Base-by-base conservation (phyloP, 2,888 invertebrate genomes). In the Pocota personata region DNA sequence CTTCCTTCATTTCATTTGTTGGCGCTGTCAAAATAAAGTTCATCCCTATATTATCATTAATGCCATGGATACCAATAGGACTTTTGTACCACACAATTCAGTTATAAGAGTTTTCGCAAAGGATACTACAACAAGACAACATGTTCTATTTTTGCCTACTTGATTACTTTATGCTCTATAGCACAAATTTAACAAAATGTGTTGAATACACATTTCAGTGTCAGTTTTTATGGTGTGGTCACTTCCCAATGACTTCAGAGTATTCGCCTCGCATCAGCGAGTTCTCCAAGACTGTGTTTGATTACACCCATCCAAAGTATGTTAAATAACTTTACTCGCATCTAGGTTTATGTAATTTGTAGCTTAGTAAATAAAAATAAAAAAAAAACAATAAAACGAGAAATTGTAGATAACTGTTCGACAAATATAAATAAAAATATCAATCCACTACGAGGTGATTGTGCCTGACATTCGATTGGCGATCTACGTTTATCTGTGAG, bases 381-480 rank as follows among this genome's bases (percentile, higher is more conserved):
- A 62, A 12, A 62, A 52, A 52, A 32, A 40, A 21, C 55, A 55
- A 66, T 19, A 66, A 67, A 19, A 27, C 46, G 1, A 5, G 24
- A 32, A 14, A 8, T 48, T 14, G 50, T 16, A 58, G 75, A 64
- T 75, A 75, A 75, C 24, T 24, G 57, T 14, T 64, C 35, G 27
- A 4, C 46, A 66, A 57, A 55, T 52, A 55, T n/a, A 30, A n/a
- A 48, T 3, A 24, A 21, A 27, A 19, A 46, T 19, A 14, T n/a
- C 21, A 16, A 30, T 24, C 24, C 14, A 35, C 16, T 19, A 27
- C n/a, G 7, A 57, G 67, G 27, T 67, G 60, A 66, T 57, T 66
- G 73, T 73, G 60, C 24, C 52, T 32, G 52, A 16, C 27, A 43
- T 48, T 58, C 71, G 71, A 78, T 69, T 52, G 69, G 19, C 14